Base-by-base conservation (phyloP, 2,888 invertebrate genomes). In the Nomada lathburiana region DNA sequence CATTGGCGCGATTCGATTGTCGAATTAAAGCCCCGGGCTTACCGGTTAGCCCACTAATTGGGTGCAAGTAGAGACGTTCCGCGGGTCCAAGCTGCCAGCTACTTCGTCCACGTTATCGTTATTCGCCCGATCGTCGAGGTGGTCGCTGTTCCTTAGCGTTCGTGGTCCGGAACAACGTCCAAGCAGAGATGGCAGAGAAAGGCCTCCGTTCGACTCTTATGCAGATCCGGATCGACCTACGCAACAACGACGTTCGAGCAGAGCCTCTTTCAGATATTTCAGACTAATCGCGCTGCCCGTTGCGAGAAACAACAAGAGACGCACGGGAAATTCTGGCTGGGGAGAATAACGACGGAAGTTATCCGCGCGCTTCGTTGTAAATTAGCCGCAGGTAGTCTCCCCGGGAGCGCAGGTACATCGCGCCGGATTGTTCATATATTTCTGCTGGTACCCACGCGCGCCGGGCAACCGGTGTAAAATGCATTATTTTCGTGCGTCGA, bases 331-430 rank as follows among this genome's bases (percentile, higher is more conserved):
- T 44, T 63, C 65, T 29, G 59, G 75, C 53, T 59, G 55, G 42
- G 78, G 75, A 83, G 84, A 85, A 89, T 87, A 87, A 88, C 87
- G 84, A 78, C 83, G 81, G 83, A 89, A 89, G 77, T 89, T 90
- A 90, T 86, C 87, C 86, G 64, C 84, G 65, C 59, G 69, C 59
- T 71, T 72, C 73, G 88, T 74, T 90, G 89, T 89, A 90, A 89
- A 89, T 89, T 89, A 89, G 83, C 87, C 85, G 86, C 89, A 85
- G 89, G 89, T 89, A 89, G 88, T 89, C 87, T 76, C 85, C 81
- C 69, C 82, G 59, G 84, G 89, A 84, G 81, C 74, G 76, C 85
- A 79, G 76, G 86, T 89, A 82, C 75, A 86, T 80, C 78, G 82
- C 80, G 52, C 23, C 59, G 69, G 78, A 78, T 79, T 82, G 73